A percentile compares a stretch with the other conserved stretches of the same genome.
These are phyloP conservation scores for Antechinus flavipes DNA, from an alignment of 2,113 vertebrate genomes.

Conservation along the genomic window DNA sequence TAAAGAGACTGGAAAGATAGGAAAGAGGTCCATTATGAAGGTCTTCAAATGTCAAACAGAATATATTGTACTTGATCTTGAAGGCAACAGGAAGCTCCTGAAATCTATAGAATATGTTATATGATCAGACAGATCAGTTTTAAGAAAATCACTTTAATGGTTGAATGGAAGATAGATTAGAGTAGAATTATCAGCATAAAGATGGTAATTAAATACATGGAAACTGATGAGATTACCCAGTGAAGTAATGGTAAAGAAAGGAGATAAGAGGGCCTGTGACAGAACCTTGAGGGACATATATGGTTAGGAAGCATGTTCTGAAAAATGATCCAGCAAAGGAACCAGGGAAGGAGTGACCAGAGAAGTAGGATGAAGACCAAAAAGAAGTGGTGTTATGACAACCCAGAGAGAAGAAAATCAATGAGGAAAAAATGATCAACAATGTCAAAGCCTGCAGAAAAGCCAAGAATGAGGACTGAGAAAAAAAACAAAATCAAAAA, in stretches of 20 bases:
- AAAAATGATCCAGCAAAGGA: not conserved
- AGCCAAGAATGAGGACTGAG: not conserved
- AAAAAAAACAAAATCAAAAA: not conserved
- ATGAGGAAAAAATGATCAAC: not conserved
- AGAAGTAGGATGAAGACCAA: not conserved
- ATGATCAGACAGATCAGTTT: not conserved
- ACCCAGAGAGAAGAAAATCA: not conserved
- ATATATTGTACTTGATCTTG: not conserved
- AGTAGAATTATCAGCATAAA: not conserved
- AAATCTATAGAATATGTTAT: not conserved
- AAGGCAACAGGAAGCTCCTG: not conserved
- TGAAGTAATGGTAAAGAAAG: not conserved
- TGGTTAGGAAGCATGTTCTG: not conserved
- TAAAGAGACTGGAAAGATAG: not conserved
- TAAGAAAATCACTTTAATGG: not conserved
- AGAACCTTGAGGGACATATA: not conserved
- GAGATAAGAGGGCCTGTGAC: not conserved
- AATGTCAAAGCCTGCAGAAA: not conserved
- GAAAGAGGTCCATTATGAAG: not conserved
- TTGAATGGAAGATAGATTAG: not conserved
- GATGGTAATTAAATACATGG: not conserved
- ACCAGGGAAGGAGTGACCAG: not conserved
- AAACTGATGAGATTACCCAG: not conserved
- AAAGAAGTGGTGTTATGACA: not conserved
- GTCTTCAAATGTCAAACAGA: not conserved